Evolutionary conservation across 1,140 invertebrate genomes (phyloP), one percentile per base, ranked within the genome.

Genomic region (Venustaconcha ellipsiformis): DNA sequence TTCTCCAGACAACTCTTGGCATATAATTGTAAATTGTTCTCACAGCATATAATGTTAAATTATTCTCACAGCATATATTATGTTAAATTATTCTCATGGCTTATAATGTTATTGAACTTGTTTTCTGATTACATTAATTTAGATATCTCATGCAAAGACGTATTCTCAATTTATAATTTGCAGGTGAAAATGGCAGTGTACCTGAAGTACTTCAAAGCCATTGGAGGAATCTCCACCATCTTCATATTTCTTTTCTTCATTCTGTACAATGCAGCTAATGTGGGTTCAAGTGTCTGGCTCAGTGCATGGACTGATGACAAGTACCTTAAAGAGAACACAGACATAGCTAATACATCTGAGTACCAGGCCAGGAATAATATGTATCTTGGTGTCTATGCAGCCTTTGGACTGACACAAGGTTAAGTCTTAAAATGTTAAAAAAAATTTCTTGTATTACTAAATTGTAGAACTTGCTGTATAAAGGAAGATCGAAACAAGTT

Each of bases 391-490:
- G 82, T 84, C 12, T 88, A 88, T 78, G 86, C 81, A 57, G 87
- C 64, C 11, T 72, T 89, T 48, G 89, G 89, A 18, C 68, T 83
- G 14, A 79, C 71, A n/a, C 87, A 89, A 79, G 87, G 88, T 89
- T 64, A 63, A 37, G 37, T 37, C 37, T 37, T 37, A 37, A 37
- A 6, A 37, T 37, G 2, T 37, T 37, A 37, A 37, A n/a, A n/a
- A n/a, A n/a, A 37, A 3, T 37, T 37, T 37, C 37, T 37, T 37
- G 37, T 37, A 37, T 37, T 37, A 2, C 37, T 37, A 37, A 37
- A 37, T 6, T 6, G 37, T 4, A 8, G 8, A 37, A 37, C 0
- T 37, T 37, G 6, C 37, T 37, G 8, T 37, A 37, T 26, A 26
- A 26, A 26, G 1, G 26, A 26, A 26, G 26, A 26, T 26, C 26